These are phyloP conservation scores for Aculops lycopersici DNA, from an alignment of 1,140 invertebrate species.

Conservation along the genomic window DNA sequence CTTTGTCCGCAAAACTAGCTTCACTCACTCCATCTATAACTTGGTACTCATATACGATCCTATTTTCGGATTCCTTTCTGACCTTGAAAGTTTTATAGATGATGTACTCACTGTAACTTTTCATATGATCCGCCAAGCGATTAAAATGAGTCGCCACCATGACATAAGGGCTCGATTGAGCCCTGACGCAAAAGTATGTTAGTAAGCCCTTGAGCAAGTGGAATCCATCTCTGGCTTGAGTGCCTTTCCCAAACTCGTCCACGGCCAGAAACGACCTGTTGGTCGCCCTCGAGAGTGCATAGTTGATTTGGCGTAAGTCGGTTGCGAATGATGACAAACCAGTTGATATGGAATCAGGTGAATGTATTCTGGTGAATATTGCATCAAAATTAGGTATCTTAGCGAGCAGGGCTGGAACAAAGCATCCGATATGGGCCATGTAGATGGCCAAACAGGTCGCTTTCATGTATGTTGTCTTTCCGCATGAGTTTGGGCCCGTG, in stretches of 20 bases:
- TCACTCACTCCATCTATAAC: conserved; percentile 20
- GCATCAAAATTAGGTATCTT: conserved; percentile 31
- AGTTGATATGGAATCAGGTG: conserved; percentile 33
- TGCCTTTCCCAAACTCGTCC: conserved; percentile 73
- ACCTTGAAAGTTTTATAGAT: conserved; percentile 12
- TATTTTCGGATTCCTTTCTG: conserved; percentile 17
- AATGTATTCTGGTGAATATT: conserved; percentile 38
- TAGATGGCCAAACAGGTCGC: conserved; percentile 39
- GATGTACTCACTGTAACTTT: conserved; percentile 19
- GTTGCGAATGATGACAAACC: conserved; percentile 52
- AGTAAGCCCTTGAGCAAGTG: conserved; percentile 30
- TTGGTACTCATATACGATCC: conserved; percentile 27
- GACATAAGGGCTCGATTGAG: conserved; percentile 29
- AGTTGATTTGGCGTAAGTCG: conserved; percentile 44
- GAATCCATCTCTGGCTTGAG: conserved; percentile 35
- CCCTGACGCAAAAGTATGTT: conserved; percentile 25
- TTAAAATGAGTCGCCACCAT: conserved; percentile 43
- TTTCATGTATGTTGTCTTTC: conserved; percentile 67
- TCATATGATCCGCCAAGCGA: conserved; percentile 19
- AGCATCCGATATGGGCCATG: conserved; percentile 57
- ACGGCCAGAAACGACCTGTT: conserved; percentile 36
- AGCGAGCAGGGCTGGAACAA: conserved; percentile 42
- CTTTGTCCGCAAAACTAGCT: conserved; percentile 23
- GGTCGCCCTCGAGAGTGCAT: conserved; percentile 27
- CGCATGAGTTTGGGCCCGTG: conserved; percentile 59